Evolutionary conservation across 2,888 invertebrate genomes (phyloP).

Genomic region (Druceiella hillmani): DNA sequence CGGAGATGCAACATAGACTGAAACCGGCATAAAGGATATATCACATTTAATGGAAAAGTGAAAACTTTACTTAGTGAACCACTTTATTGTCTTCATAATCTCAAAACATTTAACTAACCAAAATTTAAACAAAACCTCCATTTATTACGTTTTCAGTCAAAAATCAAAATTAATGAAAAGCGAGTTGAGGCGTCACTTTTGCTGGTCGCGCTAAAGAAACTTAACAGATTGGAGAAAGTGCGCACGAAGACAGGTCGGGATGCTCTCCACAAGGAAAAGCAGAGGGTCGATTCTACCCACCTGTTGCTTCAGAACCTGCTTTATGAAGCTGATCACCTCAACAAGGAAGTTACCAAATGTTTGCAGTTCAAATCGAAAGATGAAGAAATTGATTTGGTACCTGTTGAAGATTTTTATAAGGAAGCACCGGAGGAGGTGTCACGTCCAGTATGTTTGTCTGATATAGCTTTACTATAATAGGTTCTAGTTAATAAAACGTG

Average conservation of each 20-base stretch:
- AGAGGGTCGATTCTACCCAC: conserved; percentile 84
- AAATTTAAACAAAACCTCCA: conserved; percentile 3
- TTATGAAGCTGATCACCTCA: conserved; percentile 90
- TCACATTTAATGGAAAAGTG: background rate
- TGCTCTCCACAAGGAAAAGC: conserved; percentile 74
- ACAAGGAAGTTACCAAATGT: conserved; percentile 92
- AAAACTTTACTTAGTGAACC: background rate
- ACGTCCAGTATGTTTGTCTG: conserved; percentile 51
- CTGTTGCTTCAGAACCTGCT: conserved; percentile 87
- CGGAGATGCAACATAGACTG: no score
- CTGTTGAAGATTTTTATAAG: conserved; percentile 76
- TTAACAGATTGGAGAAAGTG: conserved; percentile 87
- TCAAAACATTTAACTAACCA: no score
- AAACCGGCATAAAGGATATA: no score
- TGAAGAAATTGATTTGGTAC: conserved; percentile 85
- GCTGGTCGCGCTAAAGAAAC: conserved; percentile 79
- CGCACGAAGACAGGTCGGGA: conserved; percentile 79
- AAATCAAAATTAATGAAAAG: conserved; percentile 59
- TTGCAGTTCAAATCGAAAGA: conserved; percentile 93
- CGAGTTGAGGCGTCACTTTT: conserved; percentile 68
- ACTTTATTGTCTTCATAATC: conserved; percentile 4
- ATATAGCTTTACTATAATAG: no score
- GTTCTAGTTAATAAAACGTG: no score
- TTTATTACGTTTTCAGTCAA: conserved; percentile 41
- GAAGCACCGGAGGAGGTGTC: conserved; percentile 69